phyloP scores from a whole-genome alignment of 2,113 vertebrate genomes.

The Zosterops borbonicus region DNA sequence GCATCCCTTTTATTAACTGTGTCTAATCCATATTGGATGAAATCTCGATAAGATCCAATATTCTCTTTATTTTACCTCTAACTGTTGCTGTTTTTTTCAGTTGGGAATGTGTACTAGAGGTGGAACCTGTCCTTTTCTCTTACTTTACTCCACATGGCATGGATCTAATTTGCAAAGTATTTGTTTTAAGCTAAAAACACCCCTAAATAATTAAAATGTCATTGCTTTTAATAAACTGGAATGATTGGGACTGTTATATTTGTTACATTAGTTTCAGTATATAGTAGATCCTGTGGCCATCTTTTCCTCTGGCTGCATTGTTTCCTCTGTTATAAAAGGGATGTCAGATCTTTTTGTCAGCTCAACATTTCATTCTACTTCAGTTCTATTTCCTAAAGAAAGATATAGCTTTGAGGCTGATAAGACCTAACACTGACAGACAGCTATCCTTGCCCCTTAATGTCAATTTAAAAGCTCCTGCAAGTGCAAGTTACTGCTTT shows the following conservation, averaged over 20 bases:
- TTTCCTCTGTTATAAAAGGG: background rate
- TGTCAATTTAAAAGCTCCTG: background rate
- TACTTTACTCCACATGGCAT: background rate
- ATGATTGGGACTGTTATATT: background rate
- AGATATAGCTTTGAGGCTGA: background rate
- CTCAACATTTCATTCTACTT: background rate
- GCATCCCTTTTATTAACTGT: background rate
- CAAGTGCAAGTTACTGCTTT: background rate
- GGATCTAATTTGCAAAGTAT: background rate
- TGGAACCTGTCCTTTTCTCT: background rate
- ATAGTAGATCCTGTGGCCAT: background rate
- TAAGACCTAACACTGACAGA: background rate
- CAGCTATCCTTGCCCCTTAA: background rate
- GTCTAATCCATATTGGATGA: background rate
- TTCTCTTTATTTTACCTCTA: background rate
- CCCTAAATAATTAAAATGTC: background rate
- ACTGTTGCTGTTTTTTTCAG: background rate
- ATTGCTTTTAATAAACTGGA: background rate
- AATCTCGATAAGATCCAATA: fast-evolving
- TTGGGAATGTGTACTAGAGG: background rate
- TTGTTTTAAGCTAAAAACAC: background rate
- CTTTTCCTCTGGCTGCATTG: background rate
- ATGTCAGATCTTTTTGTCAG: background rate
- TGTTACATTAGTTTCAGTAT: background rate
- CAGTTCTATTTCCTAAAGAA: background rate